Conservation (phyloP, 2,113 vertebrate species). For the Turnix velox region DNA sequence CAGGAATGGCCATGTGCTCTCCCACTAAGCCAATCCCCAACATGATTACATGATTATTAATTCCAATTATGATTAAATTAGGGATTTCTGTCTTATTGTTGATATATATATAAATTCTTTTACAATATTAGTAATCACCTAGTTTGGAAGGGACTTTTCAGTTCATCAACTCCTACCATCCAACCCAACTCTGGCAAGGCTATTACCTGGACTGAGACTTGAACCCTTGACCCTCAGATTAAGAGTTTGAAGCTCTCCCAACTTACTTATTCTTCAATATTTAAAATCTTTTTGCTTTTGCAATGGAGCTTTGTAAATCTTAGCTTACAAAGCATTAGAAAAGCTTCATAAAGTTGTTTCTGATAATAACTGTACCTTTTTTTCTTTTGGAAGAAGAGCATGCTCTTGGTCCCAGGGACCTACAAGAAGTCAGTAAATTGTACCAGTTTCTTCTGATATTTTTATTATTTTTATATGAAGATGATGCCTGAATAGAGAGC, state of each 20-base stretch:
- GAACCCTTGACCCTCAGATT: no score
- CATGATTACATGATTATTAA: neutral
- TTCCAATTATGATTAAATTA: neutral
- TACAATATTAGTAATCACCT: no score
- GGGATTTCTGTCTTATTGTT: neutral
- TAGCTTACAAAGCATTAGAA: neutral
- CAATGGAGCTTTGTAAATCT: neutral
- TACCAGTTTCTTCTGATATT: neutral
- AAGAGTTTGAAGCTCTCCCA: no score
- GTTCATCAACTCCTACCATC: no score
- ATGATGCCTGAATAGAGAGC: neutral
- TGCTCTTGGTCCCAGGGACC: neutral
- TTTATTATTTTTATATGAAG: neutral
- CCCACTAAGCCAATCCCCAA: no score
- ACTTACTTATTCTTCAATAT: neutral
- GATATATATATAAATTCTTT: neutral
- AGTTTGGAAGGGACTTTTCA: no score
- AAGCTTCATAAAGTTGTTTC: neutral
- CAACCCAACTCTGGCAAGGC: no score
- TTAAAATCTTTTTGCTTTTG: neutral
- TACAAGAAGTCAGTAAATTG: neutral
- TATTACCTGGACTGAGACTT: no score
- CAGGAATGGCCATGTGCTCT: no score
- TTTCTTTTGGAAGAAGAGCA: neutral
- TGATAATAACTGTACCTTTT: neutral